Conservation (phyloP, 2,113 vertebrate species). For the Lophotis ruficrista region DNA sequence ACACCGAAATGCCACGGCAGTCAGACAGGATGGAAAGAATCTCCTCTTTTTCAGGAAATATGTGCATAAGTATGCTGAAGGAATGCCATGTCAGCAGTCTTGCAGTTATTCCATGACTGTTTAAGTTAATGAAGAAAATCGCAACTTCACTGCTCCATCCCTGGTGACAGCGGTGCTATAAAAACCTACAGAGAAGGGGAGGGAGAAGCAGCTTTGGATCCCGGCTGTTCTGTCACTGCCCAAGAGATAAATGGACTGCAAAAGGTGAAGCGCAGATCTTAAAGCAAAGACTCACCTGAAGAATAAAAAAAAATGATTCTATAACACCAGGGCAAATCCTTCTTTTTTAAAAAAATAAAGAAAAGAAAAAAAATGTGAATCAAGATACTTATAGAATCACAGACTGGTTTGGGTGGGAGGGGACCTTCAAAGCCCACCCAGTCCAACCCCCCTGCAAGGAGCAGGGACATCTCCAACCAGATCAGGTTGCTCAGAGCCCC, state of each 20-base stretch:
- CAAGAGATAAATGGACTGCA: not conserved
- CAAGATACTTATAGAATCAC: not conserved
- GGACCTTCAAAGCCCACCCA: no score
- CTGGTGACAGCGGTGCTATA: not conserved
- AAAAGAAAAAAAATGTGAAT: not conserved
- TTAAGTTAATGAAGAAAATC: not conserved
- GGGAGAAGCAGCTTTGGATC: not conserved
- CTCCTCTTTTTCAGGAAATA: not conserved
- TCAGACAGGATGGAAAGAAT: not conserved
- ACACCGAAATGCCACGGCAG: not conserved
- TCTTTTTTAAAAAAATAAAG: not conserved
- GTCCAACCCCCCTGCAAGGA: no score
- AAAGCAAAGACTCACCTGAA: not conserved
- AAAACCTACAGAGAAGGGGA: not conserved
- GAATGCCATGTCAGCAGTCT: not conserved
- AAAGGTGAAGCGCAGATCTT: not conserved
- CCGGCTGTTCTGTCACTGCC: not conserved
- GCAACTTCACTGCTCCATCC: not conserved
- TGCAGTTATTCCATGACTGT: not conserved
- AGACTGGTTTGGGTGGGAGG: no score
- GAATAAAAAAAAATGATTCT: not conserved
- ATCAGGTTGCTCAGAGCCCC: no score
- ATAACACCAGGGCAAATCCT: not conserved
- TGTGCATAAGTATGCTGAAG: rapidly evolving
- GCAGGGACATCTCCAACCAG: no score